Conservation (phyloP, 2,888 invertebrate genomes). For the Acanthacorydalis orientalis region DNA sequence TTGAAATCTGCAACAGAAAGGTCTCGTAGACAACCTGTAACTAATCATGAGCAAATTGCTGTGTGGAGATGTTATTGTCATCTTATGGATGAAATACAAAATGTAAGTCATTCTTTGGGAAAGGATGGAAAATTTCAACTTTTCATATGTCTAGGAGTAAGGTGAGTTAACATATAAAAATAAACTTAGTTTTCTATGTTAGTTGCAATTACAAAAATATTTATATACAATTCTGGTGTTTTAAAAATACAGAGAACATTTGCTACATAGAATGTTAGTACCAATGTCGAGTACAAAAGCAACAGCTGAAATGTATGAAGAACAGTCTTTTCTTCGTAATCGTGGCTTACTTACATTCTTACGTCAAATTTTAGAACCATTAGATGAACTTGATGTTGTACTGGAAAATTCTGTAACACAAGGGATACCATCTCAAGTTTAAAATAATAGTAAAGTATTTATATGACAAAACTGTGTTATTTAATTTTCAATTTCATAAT, state of each 20-base stretch:
- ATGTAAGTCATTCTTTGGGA: slow-evolving; percentile 71
- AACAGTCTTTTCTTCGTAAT: slow-evolving; percentile 84
- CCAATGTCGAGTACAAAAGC: slow-evolving; percentile 81
- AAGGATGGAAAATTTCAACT: slow-evolving; percentile 98
- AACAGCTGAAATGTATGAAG: slow-evolving; percentile 89
- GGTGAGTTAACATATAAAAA: slow-evolving; percentile 35
- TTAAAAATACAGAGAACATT: slow-evolving; percentile 51
- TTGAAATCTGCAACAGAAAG: slow-evolving; percentile 19
- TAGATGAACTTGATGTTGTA: slow-evolving; percentile 77
- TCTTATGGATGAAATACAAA: slow-evolving; percentile 75
- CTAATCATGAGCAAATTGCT: slow-evolving; percentile 37
- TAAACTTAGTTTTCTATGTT: no score
- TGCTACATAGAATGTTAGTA: slow-evolving; percentile 80
- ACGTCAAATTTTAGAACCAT: slow-evolving; percentile 74
- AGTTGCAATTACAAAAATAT: neutral
- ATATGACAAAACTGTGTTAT: no score
- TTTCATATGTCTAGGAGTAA: slow-evolving; percentile 82
- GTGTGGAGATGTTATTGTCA: slow-evolving; percentile 81
- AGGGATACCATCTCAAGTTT: slow-evolving; percentile 31
- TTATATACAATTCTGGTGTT: neutral
- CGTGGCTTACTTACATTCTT: slow-evolving; percentile 73
- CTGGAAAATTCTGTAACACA: slow-evolving; percentile 72
- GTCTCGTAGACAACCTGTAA: slow-evolving; percentile 26
- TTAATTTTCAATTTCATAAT: no score
- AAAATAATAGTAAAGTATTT: no score